Evolutionary conservation across 2,113 vertebrate species (phyloP), one percentile per base, ranked within the genome.

Genomic region (Eurypyga helias): DNA sequence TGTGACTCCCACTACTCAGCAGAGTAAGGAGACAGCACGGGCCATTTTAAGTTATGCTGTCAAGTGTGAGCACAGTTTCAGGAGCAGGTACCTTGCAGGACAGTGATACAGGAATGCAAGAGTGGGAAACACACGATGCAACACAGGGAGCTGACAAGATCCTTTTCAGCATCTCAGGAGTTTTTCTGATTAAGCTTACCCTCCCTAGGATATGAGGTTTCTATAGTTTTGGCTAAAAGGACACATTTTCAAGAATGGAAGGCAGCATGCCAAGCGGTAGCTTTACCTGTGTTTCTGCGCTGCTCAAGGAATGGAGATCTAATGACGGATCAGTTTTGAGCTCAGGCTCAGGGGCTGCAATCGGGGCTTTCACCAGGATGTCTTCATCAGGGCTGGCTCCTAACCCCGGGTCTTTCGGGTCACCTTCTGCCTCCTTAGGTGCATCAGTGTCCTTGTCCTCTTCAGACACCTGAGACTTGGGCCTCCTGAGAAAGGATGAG

Each of bases 271-370:
- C 28, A 13, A 76, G 57, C 15, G 49, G 46, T 24, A n/a, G 36
- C 5, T n/a, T 98, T 95, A 99, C 99, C 99, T 99, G 99, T 66
- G 98, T 99, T 96, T 99, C 99, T 7, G 98, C 98, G 41, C 99
- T 99, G 98, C 99, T 99, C 77, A 99, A 90, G 26, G 99, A 99
- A 96, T 99, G 99, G 93, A 99, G 99, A 95, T 99, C 99, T 65
- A 99, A 96, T 0, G 99, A 99, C 1, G 98, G 98, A 90, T 99
- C 99, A 7, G 98, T 99, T 90, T 98, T 99, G 82, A 99, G 98
- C 90, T 99, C 99, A 9, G 99, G 99, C 83, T 99, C 99, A 8
- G 99, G 99, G 97, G 99, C 99, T 64, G 99, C 99, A 51, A 99
- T 99, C 2, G 99, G 99, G 17, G 99, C 99, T 98, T 99, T 99